Base-by-base conservation (phyloP, 1,140 invertebrate genomes). In the Drosophila watanabei region DNA sequence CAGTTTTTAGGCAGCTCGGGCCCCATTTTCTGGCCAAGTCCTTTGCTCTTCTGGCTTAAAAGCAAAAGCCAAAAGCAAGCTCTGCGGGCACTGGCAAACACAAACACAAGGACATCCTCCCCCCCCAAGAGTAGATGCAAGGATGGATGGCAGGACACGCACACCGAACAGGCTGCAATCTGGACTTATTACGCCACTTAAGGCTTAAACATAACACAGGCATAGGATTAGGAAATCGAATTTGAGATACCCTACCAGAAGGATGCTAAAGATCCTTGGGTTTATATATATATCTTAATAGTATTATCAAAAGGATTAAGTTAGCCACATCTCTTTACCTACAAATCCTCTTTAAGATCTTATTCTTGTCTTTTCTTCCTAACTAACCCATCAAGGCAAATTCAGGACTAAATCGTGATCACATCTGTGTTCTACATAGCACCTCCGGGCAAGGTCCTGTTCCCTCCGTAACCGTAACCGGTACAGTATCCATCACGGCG, bases 101-200 rank as follows among this genome's bases (percentile, higher is more conserved):
- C 46, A 28, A 48, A 79, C 83, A 75, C 81, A 79, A 89, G 62
- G 51, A 75, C 75, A 71, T 7, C 13, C 9, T 2, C 18, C 10
- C 10, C 10, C n/a, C 24, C 57, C 30, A n/a, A 24, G 24, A 52
- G 45, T 24, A 56, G 57, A 70, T 63, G 69, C 24, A 24, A 57
- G 43, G n/a, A n/a, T 28, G 35, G 30, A 72, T 32, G 43, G 48
- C 46, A 46, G 54, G 49, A 33, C 49, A 33, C 24, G n/a, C n/a
- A 24, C 57, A 52, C 20, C 24, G 52, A 61, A 64, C 52, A 81
- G 69, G 58, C 75, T 64, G 68, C 81, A 81, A 89, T 84, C 73
- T 75, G 85, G 62, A 90, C 85, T 85, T 90, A 85, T 90, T 85
- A 85, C 79, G 85, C 82, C 85, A 89, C 82, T 89, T 90, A 85